phyloP scores from a whole-genome alignment of 2,797 vertebrate species.

The Kryptopterus vitreolus region DNA sequence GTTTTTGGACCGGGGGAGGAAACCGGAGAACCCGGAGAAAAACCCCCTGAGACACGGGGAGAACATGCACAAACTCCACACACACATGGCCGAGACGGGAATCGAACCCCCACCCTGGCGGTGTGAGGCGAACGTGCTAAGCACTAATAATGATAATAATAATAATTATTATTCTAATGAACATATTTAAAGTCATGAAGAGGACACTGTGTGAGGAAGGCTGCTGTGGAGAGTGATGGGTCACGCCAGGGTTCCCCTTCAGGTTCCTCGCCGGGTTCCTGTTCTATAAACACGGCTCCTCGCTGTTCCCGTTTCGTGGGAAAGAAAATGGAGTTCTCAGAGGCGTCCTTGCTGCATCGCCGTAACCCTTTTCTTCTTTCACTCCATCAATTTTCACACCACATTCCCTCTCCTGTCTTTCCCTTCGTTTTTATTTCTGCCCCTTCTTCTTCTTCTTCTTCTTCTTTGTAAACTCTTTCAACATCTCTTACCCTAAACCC shows the following conservation, averaged over 20 bases:
- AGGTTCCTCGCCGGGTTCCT: constrained; percentile 13
- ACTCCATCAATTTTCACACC: constrained; percentile 53
- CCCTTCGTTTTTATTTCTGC: constrained; percentile 42
- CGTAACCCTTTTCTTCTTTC: constrained; percentile 36
- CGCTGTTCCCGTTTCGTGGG: constrained; percentile 4
- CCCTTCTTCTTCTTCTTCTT: constrained; percentile 38
- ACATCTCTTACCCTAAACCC: constrained; percentile 64
- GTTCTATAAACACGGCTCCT: constrained; percentile 28
- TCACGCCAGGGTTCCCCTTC: constrained; percentile 2
- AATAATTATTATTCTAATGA: too few species aligned
- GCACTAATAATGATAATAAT: too few species aligned
- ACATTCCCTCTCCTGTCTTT: constrained; percentile 41
- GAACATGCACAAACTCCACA: too few species aligned
- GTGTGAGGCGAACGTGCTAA: too few species aligned
- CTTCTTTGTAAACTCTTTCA: constrained; percentile 67
- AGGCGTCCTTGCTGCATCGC: constrained; percentile 34
- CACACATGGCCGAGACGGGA: too few species aligned
- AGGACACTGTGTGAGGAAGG: not conserved
- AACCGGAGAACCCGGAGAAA: too few species aligned
- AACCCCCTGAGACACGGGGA: too few species aligned
- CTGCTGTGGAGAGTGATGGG: constrained; percentile 2
- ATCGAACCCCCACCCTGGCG: too few species aligned
- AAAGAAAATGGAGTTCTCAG: constrained; percentile 45
- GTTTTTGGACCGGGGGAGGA: too few species aligned
- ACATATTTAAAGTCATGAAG: not conserved